Evolutionary conservation across 2,797 vertebrate genomes (phyloP), one percentile per base, ranked within the genome.

Genomic region (Onychomys leucogaster): DNA sequence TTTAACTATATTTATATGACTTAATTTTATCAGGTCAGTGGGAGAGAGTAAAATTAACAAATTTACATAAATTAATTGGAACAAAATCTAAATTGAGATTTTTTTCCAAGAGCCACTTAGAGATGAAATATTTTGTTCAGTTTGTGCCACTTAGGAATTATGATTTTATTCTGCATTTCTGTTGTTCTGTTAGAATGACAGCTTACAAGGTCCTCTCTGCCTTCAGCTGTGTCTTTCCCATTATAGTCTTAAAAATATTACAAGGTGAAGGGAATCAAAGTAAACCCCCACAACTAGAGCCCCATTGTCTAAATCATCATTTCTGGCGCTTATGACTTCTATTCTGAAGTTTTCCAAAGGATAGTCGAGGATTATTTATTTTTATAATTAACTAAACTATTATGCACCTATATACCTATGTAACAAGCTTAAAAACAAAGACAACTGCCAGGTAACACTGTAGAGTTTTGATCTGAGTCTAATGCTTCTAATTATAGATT

Each of bases 91-190:
- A 89, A 82, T 78, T 95, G 89, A 97, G 94, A 10, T 69, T 67
- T 73, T 85, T 80, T 80, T 96, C 75, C 75, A 93, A 96, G 89
- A 97, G 87, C 55, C 96, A 98, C 98, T 98, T 98, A 98, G 88
- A 91, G 91, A 96, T 97, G 95, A 97, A 94, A 87, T 93, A 84
- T 96, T 37, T 21, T 27, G 84, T 98, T 91, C 91, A 96, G 85
- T 85, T 97, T 96, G 86, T 97, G 81, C 95, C 96, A 97, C 19
- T 89, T 87, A 6, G 80, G 46, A 89, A 93, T n/a, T 19, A 29
- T 81, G 55, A 93, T 88, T 80, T 89, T 34, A 16, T 12, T 84
- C 21, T 96, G 3, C 2, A 41, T 96, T 90, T 96, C 11, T 19
- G 9, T 80, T 87, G 3, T 11, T 87, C 86, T 95, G 52, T 75